These are phyloP conservation scores for Gila robusta DNA, from an alignment of 2,797 vertebrate genomes.

Conservation along the genomic window DNA sequence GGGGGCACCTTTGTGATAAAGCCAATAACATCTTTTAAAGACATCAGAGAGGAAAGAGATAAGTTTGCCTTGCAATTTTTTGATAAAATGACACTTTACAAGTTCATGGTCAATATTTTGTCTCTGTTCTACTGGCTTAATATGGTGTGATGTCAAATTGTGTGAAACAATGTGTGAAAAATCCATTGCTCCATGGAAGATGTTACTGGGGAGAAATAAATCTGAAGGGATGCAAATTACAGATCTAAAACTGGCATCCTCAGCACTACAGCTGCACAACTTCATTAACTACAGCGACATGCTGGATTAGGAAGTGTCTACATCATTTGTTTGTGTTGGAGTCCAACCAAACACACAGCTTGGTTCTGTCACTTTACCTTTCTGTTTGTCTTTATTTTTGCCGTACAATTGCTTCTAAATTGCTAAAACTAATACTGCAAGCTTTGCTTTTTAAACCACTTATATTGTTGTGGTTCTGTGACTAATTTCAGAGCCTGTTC, in stretches of 20 bases:
- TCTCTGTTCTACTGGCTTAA: neutral
- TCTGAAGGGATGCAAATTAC: conserved; percentile 26
- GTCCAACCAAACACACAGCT: conserved; percentile 23
- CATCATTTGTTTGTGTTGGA: conserved; percentile 42
- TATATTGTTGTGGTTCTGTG: neutral
- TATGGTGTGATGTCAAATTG: neutral
- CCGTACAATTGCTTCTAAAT: conserved; percentile 1
- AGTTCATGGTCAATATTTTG: conserved; percentile 18
- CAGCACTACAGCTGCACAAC: conserved; percentile 24
- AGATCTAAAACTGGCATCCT: conserved; percentile 21
- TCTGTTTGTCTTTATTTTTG: conserved; percentile 17
- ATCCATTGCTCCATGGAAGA: neutral
- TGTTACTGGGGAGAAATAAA: conserved; percentile 16
- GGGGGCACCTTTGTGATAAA: conserved; percentile 2
- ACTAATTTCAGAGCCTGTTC: conserved; percentile 5
- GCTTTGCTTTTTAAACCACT: neutral
- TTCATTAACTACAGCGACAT: conserved; percentile 39
- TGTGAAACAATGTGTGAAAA: conserved; percentile 3
- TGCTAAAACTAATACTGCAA: neutral
- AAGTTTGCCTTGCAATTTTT: neutral
- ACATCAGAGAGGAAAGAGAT: neutral
- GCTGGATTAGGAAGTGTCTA: conserved; percentile 34
- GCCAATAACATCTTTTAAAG: neutral
- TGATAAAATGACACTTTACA: neutral
- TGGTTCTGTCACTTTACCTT: conserved; percentile 12